Conservation (phyloP, 2,797 vertebrate species). For the Ptychadena robeensis region DNA sequence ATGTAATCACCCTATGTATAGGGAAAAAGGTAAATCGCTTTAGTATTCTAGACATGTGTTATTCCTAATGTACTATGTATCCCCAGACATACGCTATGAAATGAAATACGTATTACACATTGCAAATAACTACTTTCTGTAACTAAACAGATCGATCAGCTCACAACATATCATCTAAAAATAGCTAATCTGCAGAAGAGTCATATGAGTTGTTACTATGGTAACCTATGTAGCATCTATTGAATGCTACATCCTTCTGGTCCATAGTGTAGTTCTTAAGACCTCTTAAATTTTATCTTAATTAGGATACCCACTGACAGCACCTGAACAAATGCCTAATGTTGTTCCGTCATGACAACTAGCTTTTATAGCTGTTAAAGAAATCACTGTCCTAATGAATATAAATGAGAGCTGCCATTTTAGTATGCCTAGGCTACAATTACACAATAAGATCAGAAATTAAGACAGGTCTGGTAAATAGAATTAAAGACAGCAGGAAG, state of each 20-base stretch:
- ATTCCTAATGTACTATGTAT: not conserved
- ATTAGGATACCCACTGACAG: constrained; percentile 22
- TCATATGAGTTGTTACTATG: constrained; percentile 26
- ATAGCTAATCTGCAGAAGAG: constrained; percentile 20
- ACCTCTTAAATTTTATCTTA: constrained; percentile 19
- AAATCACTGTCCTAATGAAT: constrained; percentile 29
- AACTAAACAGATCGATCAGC: constrained; percentile 26
- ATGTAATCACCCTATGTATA: too few species aligned
- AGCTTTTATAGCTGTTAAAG: constrained; percentile 17
- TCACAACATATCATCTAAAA: constrained; percentile 30
- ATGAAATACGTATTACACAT: not conserved
- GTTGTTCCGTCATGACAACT: constrained; percentile 14
- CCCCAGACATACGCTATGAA: not conserved
- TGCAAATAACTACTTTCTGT: not conserved
- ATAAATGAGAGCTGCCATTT: constrained; percentile 28
- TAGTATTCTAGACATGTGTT: not conserved
- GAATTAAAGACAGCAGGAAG: not conserved
- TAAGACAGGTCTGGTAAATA: not conserved
- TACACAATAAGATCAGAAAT: not conserved
- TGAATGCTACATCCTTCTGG: not conserved
- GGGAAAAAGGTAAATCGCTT: not conserved
- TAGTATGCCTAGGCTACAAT: constrained; percentile 16
- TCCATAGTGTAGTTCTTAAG: constrained; percentile 19
- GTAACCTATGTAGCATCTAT: constrained; percentile 21
- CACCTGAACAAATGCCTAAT: constrained; percentile 30